A percentile compares a stretch with the other conserved stretches of the same genome.
Evolutionary conservation across 2,113 vertebrate genomes (phyloP).

Genomic region (Neotragus pygmaeus): DNA sequence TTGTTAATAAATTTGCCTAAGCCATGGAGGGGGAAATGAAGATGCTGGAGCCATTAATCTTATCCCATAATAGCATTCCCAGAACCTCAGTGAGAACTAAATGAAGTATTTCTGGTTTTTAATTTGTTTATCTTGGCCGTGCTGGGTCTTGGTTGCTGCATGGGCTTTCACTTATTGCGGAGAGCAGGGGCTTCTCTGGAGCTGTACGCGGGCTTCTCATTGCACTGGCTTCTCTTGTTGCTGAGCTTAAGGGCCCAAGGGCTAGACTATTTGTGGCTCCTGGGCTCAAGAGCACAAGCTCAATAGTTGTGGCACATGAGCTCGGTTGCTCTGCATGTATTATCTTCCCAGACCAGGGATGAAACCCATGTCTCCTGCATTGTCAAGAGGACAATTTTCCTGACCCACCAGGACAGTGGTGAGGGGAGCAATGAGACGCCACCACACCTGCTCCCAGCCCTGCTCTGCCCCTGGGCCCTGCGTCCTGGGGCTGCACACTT

Average conservation of each 20-base stretch:
- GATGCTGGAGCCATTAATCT: not conserved
- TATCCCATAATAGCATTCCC: not conserved
- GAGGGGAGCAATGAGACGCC: not conserved
- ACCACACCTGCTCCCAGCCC: not conserved
- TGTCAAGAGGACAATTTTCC: not conserved
- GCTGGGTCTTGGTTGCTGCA: not conserved
- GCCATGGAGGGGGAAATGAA: too few species aligned
- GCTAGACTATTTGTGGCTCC: not conserved
- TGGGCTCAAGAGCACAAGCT: not conserved
- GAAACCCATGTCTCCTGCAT: not conserved
- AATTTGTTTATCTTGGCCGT: not conserved
- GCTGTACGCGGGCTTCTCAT: accelerated
- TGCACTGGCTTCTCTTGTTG: not conserved
- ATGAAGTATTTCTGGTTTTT: not conserved
- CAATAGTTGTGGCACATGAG: not conserved
- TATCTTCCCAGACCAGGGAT: not conserved
- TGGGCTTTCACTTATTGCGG: not conserved
- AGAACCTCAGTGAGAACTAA: not conserved
- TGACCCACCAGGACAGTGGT: not conserved
- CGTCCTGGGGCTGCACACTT: not conserved
- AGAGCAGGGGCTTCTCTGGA: not conserved
- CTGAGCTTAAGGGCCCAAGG: not conserved
- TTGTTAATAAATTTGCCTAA: not conserved
- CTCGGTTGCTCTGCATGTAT: not conserved
- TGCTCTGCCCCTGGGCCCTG: not conserved